Evolutionary conservation across 1,140 invertebrate species (phyloP).

Genomic region (Bombyx mandarina): DNA sequence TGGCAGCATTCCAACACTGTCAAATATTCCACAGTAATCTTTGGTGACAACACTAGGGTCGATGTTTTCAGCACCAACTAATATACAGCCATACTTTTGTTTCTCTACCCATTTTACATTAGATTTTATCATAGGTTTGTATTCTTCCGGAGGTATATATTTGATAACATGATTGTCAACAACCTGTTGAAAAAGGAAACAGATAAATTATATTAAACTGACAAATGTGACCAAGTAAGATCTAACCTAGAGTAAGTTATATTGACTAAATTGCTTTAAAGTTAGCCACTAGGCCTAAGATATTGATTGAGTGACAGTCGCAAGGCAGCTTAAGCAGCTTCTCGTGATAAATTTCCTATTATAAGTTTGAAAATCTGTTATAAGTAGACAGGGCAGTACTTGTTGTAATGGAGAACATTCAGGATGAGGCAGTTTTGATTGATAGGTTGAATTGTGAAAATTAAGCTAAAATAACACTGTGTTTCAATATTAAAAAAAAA

Average conservation of each 20-base stretch:
- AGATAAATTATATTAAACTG: background rate
- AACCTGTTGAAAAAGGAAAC: conserved; percentile 73
- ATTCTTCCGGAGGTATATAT: conserved; percentile 89
- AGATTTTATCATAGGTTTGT: conserved; percentile 69
- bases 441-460: too few relatives aligned
- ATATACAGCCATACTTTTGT: conserved; percentile 77
- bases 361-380: background rate
- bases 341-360: background rate
- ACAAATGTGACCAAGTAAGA: background rate
- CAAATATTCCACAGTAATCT: conserved; percentile 91
- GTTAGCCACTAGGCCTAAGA: background rate
- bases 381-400: background rate
- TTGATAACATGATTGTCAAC: conserved; percentile 96
- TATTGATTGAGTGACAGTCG: too few relatives aligned
- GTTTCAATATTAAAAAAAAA: too few relatives aligned
- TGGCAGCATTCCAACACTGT: conserved; percentile 88
- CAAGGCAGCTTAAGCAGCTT: background rate
- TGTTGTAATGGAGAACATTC: background rate
- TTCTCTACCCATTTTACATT: conserved; percentile 42
- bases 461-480: too few relatives aligned
- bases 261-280: background rate
- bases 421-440: background rate
- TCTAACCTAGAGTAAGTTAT: background rate
- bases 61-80: conserved; percentile 91
- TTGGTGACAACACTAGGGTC: conserved; percentile 91